Evolutionary conservation across 2,888 invertebrate genomes (phyloP), one percentile per base, ranked within the genome.

Genomic region (Microctonus brassicae): DNA sequence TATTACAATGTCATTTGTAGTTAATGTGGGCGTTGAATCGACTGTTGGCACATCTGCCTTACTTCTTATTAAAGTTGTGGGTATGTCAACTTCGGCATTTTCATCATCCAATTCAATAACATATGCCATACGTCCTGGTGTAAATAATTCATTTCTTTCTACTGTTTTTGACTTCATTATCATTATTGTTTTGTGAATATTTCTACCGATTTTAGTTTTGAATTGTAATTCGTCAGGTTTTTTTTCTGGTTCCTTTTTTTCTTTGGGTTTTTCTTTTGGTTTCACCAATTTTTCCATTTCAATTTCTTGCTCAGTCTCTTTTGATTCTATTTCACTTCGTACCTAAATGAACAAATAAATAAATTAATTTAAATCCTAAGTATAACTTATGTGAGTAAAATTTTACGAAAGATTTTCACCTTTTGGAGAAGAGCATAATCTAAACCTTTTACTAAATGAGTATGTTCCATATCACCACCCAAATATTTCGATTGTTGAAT

Each of bases 391-490:
- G 11, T 11, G 20, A 47, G 4, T 52, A 55, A 22, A 55, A 17
- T n/a, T 36, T 33, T 20, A 17, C 17, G 7, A 20, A 47, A 3
- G 47, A 5, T 75, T 9, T 53, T 47, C 78, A 96, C 97, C 90
- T 99, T 96, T 83, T 97, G 97, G 70, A 97, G 88, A 64, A 97
- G 88, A 0, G 97, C 97, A 87, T 96, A 97, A 90, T 97, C 97
- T 85, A 95, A 88, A 80, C 97, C 99, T 89, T 99, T 99, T 80
- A 99, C 99, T 91, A 99, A 97, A 89, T 99, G 99, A 86, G 99
- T 99, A 83, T 99, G 99, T 84, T 99, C 98, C 96, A 99, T 98
- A 88, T 99, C 99, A 91, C 99, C 99, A 86, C 99, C 99, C 90
- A 99, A 96, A 89, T 97, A 99, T 89, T 99, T 99, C 0, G 99